phyloP scores from a whole-genome alignment of 1,140 invertebrate genomes.

The Trypoxylus dichotomus region DNA sequence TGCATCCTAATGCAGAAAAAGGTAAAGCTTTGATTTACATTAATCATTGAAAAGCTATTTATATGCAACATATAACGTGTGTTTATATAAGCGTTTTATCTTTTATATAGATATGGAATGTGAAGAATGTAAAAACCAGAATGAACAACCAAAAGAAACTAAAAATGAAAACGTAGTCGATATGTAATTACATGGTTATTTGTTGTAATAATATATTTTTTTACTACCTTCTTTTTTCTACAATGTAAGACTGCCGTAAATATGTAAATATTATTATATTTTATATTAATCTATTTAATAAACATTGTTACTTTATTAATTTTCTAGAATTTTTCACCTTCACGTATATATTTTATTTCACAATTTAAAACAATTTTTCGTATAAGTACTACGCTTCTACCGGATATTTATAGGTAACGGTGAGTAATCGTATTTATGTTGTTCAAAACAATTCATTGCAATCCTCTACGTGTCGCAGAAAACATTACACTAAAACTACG shows the following conservation, averaged over 20 bases:
- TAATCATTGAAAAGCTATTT: neutral
- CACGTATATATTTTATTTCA: too few species aligned
- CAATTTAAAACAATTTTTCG: too few species aligned
- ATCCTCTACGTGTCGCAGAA: too few species aligned
- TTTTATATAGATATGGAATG: neutral
- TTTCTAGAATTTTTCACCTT: neutral
- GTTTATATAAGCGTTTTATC: neutral
- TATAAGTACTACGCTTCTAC: too few species aligned
- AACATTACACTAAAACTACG: too few species aligned
- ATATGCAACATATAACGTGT: neutral
- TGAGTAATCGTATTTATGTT: too few species aligned
- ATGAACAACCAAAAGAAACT: neutral
- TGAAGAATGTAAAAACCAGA: neutral
- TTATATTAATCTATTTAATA: slow-evolving; percentile 20
- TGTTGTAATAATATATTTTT: neutral
- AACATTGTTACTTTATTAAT: neutral
- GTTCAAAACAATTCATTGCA: too few species aligned
- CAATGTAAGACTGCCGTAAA: slow-evolving; percentile 6
- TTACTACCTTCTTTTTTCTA: neutral
- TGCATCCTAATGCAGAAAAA: slow-evolving; percentile 23
- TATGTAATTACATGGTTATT: neutral
- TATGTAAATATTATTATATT: slow-evolving; percentile 20
- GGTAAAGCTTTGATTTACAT: neutral
- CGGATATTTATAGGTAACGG: too few species aligned
- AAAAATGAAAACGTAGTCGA: neutral